These are phyloP conservation scores for Ladona fulva DNA, from an alignment of 1,140 invertebrate species.

Conservation along the genomic window DNA sequence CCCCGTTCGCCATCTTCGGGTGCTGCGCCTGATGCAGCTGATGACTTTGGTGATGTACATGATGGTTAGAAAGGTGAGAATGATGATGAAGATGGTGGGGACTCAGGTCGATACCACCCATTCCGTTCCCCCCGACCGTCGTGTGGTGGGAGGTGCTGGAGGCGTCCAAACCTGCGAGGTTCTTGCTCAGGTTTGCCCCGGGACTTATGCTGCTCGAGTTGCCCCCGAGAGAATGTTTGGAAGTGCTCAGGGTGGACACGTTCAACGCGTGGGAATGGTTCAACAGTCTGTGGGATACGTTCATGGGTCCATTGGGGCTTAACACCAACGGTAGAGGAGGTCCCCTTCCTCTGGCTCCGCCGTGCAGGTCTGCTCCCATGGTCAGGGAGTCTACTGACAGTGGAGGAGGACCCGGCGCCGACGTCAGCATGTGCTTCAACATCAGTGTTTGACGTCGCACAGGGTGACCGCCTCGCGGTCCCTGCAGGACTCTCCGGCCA, in stretches of 20 bases:
- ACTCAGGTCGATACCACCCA: neutral
- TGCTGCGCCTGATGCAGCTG: constrained; percentile 1
- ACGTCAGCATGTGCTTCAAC: neutral
- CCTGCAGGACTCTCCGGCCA: neutral
- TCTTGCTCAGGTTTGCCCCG: constrained; percentile 26
- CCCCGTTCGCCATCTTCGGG: constrained; percentile 33
- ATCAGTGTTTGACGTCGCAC: neutral
- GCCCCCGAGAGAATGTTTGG: constrained; percentile 63
- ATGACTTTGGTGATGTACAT: neutral
- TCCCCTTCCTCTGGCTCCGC: neutral
- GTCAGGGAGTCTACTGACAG: neutral
- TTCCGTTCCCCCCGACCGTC: constrained; percentile 16
- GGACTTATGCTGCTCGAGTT: constrained; percentile 44
- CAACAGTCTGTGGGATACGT: constrained; percentile 21
- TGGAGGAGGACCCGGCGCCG: neutral
- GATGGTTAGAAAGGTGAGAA: neutral
- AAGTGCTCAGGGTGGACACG: constrained; percentile 54
- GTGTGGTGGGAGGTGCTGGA: neutral
- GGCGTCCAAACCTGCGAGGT: constrained; percentile 13
- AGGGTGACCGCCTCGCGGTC: neutral
- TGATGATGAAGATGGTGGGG: neutral
- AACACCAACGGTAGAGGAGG: neutral
- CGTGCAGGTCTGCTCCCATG: neutral
- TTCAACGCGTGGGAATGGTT: constrained; percentile 49
- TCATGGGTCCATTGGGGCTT: neutral